Evolutionary conservation across 2,797 vertebrate species (phyloP).

Genomic region (Sylvia borin): DNA sequence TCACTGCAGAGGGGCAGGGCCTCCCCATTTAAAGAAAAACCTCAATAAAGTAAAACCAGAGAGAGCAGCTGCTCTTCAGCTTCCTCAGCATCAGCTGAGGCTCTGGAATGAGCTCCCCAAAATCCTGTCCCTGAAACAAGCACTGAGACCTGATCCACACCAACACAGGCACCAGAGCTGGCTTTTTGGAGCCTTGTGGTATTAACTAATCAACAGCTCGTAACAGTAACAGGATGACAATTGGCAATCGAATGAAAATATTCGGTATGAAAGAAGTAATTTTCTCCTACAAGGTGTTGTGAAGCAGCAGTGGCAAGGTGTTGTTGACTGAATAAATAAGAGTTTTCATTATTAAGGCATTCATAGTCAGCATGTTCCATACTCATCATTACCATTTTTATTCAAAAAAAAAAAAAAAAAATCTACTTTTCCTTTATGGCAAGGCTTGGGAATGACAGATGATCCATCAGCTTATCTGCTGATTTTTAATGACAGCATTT

Average conservation of each 20-base stretch:
- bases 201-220: not conserved
- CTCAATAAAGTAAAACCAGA: not conserved
- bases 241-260: not conserved
- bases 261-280: not conserved
- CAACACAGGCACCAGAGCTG: not conserved
- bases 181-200: not conserved
- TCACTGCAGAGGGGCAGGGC: not conserved
- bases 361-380: not conserved
- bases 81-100: not conserved
- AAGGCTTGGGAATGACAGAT: constrained; percentile 49
- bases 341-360: not conserved
- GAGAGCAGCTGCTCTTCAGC: not conserved
- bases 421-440: constrained; percentile 13
- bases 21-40: not conserved
- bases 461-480: constrained; percentile 65
- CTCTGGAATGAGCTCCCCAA: not conserved
- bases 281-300: not conserved
- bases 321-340: not conserved
- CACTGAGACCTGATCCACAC: not conserved
- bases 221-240: not conserved
- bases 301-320: not conserved
- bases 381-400: constrained; percentile 8
- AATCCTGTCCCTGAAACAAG: not conserved
- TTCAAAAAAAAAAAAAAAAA: not conserved
- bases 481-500: constrained; percentile 59